Base-by-base conservation (phyloP, 30 jellyfish, hydroid and myxozoan species). In the Hydractinia symbiolongicarpus region DNA sequence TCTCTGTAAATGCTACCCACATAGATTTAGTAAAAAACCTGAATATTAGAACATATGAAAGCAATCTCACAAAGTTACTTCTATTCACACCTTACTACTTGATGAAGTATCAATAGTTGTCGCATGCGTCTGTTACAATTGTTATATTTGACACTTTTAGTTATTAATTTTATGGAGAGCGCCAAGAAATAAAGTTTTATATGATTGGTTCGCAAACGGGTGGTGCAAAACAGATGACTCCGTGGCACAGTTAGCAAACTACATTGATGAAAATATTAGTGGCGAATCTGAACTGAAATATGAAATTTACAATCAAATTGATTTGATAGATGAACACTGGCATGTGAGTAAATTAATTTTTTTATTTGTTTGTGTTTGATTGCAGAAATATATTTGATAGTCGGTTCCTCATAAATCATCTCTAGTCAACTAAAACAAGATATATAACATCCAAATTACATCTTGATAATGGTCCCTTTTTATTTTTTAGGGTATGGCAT, bases 171-270 rank as follows among this genome's bases (percentile, higher is more conserved):
- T 91, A 13, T 61, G 77, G 83, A 94, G 96, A 14, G 61, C 64
- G 19, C 20, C 86, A 2, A 49, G 67, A 6, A 76, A 62, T 30
- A 73, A 57, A 9, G 82, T 83, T 21, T 71, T 30, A 30, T 91
- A 76, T 61, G 93, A 86, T 44, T 91, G 98, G 98, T 83, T 78
- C 7, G 69, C 66, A 14, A 86, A 85, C 50, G 98, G 96, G 8
- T 91, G 90, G 93, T 91, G 98, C 62, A 67, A 61, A 11, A 86
- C 72, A 21, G 86, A 72, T 7, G 67, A 72, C 4, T 76, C 96
- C 4, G 50, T 61, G 8, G 21, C 21, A 9, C 71, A 70, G 52
- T 83, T 91, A 52, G 79, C 55, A 68, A 54, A 56, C 19, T 58
- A 83, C 61, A 67, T 91, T 16, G 71, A 17, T 50, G 73, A 78